Base-by-base conservation (phyloP, 2,888 invertebrate species). In the Epinotia nisella region DNA sequence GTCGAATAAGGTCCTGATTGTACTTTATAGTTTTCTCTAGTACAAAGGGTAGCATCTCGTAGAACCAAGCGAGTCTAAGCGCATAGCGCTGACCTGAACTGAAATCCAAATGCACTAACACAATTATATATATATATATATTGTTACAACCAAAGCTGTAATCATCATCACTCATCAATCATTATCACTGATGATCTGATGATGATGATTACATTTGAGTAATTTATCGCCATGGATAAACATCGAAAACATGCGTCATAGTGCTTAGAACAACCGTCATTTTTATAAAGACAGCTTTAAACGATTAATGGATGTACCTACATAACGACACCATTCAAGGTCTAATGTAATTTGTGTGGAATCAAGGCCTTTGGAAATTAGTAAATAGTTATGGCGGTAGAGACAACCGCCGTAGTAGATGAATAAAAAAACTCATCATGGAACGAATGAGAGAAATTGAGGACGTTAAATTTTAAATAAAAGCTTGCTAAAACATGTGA, bases 341-440 rank as follows among this genome's bases (percentile, higher is more conserved):
- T 66, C 21, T 41, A 15, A 4, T n/a, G 19, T 65, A 60, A 66
- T 66, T 66, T 65, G 39, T 15, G 35, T 51, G 15, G 17, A 24
- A 71, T 66, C 60, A 71, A 71, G 71, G 66, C 39, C 29, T 59
- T 17, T 55, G 11, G 29, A 55, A 71, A 71, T 71, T 66, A 53
- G 13, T 67, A 41, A 29, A 15, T 35, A 55, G 60, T 49, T 53
- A 71, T 67, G 66, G 29, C 5, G 29, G 55, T 58, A 70, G 11
- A 66, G 41, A 53, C 59, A 53, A 65, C 45, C 17, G 15, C 17
- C 29, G 41, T 65, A 4, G 13, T 53, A 64, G 13, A 17, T 17
- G 51, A 19, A 13, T 53, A 7, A 10, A 59, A 21, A 19, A 60
- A 35, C 41, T 13, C 3, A 3, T 45, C 13, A 29, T 29, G 29